phyloP scores from a whole-genome alignment of 2,888 invertebrate genomes.

The Quadriops clusia region DNA sequence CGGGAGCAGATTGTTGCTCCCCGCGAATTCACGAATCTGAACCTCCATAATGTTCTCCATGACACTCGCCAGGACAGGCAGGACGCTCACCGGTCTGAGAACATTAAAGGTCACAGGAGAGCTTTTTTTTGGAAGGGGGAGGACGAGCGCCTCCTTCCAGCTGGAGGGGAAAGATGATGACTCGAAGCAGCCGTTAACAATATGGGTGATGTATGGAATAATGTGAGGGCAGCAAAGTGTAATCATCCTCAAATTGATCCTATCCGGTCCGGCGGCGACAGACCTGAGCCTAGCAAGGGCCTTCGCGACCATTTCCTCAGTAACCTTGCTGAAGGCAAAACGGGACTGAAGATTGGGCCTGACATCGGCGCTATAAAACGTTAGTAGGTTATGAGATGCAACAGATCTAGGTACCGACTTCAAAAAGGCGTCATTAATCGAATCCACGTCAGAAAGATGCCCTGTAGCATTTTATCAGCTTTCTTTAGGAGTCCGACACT shows the following conservation, averaged over 20 bases:
- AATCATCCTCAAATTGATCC: constrained; percentile 1
- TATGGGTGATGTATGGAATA: constrained; percentile 7
- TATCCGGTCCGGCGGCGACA: constrained; percentile 1
- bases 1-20: not conserved
- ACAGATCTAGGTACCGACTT: too few relatives aligned
- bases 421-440: too few relatives aligned
- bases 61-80: constrained; percentile 14
- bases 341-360: too few relatives aligned
- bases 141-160: constrained; percentile 19
- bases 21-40: constrained; percentile 14
- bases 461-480: too few relatives aligned
- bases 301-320: too few relatives aligned
- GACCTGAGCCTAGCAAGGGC: too few relatives aligned
- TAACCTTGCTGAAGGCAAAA: too few relatives aligned
- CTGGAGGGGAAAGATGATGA: constrained; percentile 12
- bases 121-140: constrained; percentile 17
- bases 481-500: too few relatives aligned
- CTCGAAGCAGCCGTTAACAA: constrained; percentile 7
- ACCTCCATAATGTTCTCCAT: constrained; percentile 14
- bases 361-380: too few relatives aligned
- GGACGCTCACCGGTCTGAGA: constrained; percentile 19
- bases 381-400: too few relatives aligned
- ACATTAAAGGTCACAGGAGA: constrained; percentile 13
- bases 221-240: constrained; percentile 7
- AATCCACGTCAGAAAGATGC: too few relatives aligned